A percentile compares a stretch with the other conserved stretches of the same genome.
These are phyloP conservation scores for Tetanocera ferruginea DNA, from an alignment of 2,888 invertebrate species.

Conservation along the genomic window DNA sequence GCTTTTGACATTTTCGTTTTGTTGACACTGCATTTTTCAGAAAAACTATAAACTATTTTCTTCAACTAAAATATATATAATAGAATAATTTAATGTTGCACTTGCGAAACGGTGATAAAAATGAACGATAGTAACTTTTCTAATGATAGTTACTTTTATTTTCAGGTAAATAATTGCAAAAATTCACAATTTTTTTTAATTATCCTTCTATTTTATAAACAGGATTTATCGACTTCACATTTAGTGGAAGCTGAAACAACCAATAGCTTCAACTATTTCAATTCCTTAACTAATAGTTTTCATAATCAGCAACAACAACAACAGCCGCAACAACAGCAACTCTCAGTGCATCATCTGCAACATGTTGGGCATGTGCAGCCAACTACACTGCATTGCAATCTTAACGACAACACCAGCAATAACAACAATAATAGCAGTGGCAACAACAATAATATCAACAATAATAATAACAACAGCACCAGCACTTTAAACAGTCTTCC, in stretches of 20 bases:
- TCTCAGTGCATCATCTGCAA: constrained; percentile 18
- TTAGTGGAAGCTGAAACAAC: constrained; percentile 18
- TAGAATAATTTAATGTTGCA: constrained; percentile 3
- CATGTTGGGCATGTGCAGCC: constrained; percentile 16
- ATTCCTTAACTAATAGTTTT: constrained; percentile 45
- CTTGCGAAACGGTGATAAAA: constrained; percentile 43
- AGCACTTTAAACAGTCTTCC: constrained; percentile 50
- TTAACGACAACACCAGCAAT: not conserved
- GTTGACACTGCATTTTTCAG: constrained; percentile 31
- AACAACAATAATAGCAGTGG: constrained; percentile 8
- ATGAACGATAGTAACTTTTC: constrained; percentile 63
- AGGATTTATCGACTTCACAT: constrained; percentile 29
- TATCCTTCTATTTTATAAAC: not conserved
- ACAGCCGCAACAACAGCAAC: constrained; percentile 38
- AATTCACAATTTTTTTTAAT: not conserved
- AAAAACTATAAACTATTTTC: not conserved
- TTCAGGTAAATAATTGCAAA: constrained; percentile 56
- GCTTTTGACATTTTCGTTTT: constrained; percentile 21
- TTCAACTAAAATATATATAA: not conserved
- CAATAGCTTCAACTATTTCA: constrained; percentile 43
- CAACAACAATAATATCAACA: constrained; percentile 4
- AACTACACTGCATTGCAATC: not conserved
- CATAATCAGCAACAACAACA: constrained; percentile 39
- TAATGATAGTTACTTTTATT: constrained; percentile 58
- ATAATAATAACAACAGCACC: constrained; percentile 25